Base-by-base conservation (phyloP, 2,888 invertebrate genomes). In the Aphodius granarius region DNA sequence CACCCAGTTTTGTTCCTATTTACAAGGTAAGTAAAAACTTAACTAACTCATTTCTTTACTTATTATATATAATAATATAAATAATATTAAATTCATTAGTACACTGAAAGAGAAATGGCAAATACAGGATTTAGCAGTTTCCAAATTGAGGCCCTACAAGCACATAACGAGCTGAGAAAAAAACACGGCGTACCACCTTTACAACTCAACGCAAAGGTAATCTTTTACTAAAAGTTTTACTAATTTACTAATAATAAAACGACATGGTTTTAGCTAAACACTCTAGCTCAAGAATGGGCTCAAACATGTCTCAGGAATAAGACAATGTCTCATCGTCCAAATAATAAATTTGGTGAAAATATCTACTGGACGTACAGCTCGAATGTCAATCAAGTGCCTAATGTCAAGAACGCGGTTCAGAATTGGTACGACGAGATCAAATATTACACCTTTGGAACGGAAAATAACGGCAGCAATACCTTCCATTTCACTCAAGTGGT, bases 211-310 rank as follows among this genome's bases (percentile, higher is more conserved):
- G 43, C 6, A 43, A 43, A 43, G 9, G 43, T 43, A 43, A 43
- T 6, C 13, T 43, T 90, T 82, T 91, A 92, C 18, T 16, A 65
- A 65, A 62, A 62, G 63, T 13, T 62, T 62, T n/a, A n/a, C n/a
- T n/a, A n/a, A n/a, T n/a, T n/a, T n/a, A n/a, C n/a, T n/a, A n/a
- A n/a, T n/a, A n/a, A n/a, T n/a, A n/a, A n/a, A n/a, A n/a, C n/a
- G n/a, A n/a, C n/a, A n/a, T n/a, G 13, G 13, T 43, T 43, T 43
- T 43, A 43, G 43, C 43, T 43, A 13, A 43, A 43, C 3, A 13
- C 43, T 1, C 1, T 43, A 9, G 91, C 93, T 4, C 91, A 92
- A 84, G 92, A 92, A 85, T 94, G 94, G 94, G 93, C 93, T 0
- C 90, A 92, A 70, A 90, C 91, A 65, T 87, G 94, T 22, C 92